A percentile compares a stretch with the other conserved stretches of the same genome.
Conservation (phyloP, 2,888 invertebrate genomes). For the Eulithis prunata region DNA sequence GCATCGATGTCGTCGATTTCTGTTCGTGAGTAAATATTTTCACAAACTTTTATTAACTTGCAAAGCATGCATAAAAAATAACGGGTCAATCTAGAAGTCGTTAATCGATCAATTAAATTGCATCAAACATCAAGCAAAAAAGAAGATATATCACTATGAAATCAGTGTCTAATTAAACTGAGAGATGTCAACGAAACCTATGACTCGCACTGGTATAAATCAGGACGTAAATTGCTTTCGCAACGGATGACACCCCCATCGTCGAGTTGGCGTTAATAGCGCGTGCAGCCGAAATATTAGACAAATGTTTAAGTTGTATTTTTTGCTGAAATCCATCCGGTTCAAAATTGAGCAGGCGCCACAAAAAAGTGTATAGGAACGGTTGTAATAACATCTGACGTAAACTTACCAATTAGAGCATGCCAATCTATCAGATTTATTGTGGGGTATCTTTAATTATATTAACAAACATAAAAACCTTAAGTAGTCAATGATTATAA, state of each 20-base stretch:
- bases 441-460: constrained; percentile 53
- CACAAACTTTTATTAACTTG: neutral
- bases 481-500: constrained; percentile 57
- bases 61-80: neutral
- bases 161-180: constrained; percentile 74
- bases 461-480: constrained; percentile 52
- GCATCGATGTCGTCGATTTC: constrained; percentile 49
- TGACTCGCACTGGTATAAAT: constrained; percentile 73
- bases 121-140: constrained; percentile 47
- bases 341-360: constrained; percentile 63
- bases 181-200: constrained; percentile 72
- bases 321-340: constrained; percentile 69
- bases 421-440: constrained; percentile 55
- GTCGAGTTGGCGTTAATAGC: constrained; percentile 80
- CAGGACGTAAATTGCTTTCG: constrained; percentile 79
- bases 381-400: constrained; percentile 59
- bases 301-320: constrained; percentile 70
- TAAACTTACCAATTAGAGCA: constrained; percentile 62
- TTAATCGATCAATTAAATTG: constrained; percentile 47
- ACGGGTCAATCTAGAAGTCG: constrained; percentile 15
- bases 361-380: constrained; percentile 56
- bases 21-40: constrained; percentile 6
- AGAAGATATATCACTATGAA: constrained; percentile 68
- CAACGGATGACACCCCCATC: constrained; percentile 79
- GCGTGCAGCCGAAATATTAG: constrained; percentile 80